Evolutionary conservation across 2,797 vertebrate species (phyloP), one percentile per base, ranked within the genome.

Genomic region (Zenarchopterus dispar): DNA sequence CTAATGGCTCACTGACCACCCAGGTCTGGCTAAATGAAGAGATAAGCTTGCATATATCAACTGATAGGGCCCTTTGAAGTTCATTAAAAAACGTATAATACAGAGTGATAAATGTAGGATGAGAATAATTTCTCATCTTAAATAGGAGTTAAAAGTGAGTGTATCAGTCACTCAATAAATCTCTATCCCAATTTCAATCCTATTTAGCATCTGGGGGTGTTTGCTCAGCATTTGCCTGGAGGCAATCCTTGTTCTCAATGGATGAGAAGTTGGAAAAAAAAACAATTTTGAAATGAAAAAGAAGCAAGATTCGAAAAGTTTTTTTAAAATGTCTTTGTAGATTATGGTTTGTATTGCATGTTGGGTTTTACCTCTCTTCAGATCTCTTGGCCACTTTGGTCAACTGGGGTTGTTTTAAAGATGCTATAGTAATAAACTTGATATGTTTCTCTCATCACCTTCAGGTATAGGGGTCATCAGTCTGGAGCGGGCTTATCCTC

Each of bases 391-490:
- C 44, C 28, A n/a, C n/a, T n/a, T n/a, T n/a, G n/a, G n/a, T n/a
- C n/a, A n/a, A n/a, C n/a, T n/a, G n/a, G n/a, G n/a, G n/a, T n/a
- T n/a, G n/a, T n/a, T n/a, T n/a, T n/a, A n/a, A n/a, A n/a, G n/a
- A n/a, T n/a, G n/a, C n/a, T n/a, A n/a, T n/a, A n/a, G n/a, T n/a
- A n/a, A n/a, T n/a, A n/a, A n/a, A n/a, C 17, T 52, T 52, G 7
- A 51, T 2, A 7, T 66, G 48, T 17, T 61, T 53, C 41, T 63
- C 19, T 58, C 5, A 0, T 65, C 61, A 57, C 15, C 16, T 53
- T 44, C 68, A 94, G 93, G 93, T 17, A 84, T 94, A 10, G 94
- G 94, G 1, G 91, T 94, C 62, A 94, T 94, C 81, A 92, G 89
- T 68, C 80, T 94, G 66, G 92, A 94, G 69, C 75, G 93, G n/a